Evolutionary conservation across 2,113 vertebrate genomes (phyloP), one percentile per base, ranked within the genome.

Genomic region (Ciconia maguari): DNA sequence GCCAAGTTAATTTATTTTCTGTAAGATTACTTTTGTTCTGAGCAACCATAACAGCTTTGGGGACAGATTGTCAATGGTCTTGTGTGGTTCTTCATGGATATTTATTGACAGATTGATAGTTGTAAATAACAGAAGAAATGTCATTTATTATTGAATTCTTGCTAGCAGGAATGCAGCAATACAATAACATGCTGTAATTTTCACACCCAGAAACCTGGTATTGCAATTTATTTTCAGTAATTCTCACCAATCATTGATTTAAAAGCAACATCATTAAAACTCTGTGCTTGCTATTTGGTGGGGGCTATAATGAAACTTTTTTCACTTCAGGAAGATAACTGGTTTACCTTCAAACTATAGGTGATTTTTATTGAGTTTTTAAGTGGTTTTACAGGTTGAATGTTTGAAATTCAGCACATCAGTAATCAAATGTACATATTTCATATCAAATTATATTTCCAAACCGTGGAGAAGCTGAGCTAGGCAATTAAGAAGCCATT

Each of bases 111-210:
- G 94, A 83, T 79, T 91, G 77, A 89, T 82, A 72, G 55, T 69
- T 90, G 57, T 79, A 96, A 91, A 84, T 82, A 95, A 84, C 83
- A 95, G 84, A 90, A 89, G 61, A 91, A 91, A 87, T 79, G 84
- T 22, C 8, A 82, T 79, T 94, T 91, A 72, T 83, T 93, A 87
- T 22, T 72, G 48, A 76, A 3, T 75, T 87, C 49, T 79, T 85
- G 44, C 41, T 85, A 32, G 13, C 27, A 20, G 9, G 44, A 91
- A 85, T 48, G 13, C 18, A 75, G 65, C 14, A 49, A 65, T 76
- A 69, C 7, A 79, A 87, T 76, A 84, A 82, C 27, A 60, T 34
- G 18, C 38, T 68, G 42, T 58, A 84, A 69, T 9, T 79, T 93
- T 79, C 69, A 83, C 52, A 85, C 24, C 12, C 87, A 94, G 48